Evolutionary conservation across 2,797 vertebrate genomes (phyloP).

Genomic region (Cryptoblepharus egeriae): DNA sequence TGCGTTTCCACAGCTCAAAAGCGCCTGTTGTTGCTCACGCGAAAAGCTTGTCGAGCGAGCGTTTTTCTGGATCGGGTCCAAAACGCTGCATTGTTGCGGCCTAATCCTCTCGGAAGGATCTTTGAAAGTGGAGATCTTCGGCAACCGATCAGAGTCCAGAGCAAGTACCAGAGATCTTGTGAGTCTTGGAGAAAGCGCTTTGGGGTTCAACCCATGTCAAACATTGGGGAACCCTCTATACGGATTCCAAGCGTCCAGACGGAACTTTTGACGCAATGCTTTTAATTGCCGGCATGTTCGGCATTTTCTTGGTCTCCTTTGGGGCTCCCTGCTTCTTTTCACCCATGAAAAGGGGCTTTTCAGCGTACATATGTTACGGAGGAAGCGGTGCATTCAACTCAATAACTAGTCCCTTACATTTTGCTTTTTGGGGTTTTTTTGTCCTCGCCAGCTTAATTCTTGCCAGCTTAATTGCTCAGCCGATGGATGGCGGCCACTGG

Average conservation of each 20-base stretch:
- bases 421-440: constrained; percentile 12
- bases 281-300: constrained; percentile 6
- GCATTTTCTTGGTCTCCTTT: background rate
- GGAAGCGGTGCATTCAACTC: constrained; percentile 31
- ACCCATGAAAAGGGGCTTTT: constrained; percentile 15
- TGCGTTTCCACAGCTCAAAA: background rate
- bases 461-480: constrained; percentile 31
- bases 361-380: background rate
- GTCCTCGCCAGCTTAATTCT: background rate
- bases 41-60: too few species aligned
- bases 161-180: background rate
- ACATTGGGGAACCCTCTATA: background rate
- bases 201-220: background rate
- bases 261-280: constrained; percentile 12
- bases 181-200: background rate
- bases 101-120: background rate
- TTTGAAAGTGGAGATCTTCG: background rate
- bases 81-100: background rate
- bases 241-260: background rate
- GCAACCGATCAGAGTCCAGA: too few species aligned
- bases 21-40: background rate
- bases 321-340: background rate
- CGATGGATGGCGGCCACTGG: constrained; percentile 32
- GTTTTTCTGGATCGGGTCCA: background rate
- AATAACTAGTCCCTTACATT: constrained; percentile 13